Base-by-base conservation (phyloP, 2,113 vertebrate species). In the Proterorhinus semilunaris region DNA sequence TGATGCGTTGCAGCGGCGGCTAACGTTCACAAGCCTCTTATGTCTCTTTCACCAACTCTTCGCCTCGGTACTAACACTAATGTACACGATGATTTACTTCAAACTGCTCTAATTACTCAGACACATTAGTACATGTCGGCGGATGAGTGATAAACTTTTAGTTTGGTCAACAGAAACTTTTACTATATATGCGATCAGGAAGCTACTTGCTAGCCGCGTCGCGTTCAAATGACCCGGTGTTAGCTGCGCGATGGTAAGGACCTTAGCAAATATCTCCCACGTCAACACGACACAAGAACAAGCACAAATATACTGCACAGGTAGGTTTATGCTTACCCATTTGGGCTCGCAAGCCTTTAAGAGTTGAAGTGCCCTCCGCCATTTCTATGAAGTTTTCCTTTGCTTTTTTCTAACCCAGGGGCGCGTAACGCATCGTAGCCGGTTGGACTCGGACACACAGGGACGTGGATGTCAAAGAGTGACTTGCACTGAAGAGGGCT, bases 261-360 rank as follows among this genome's bases (percentile, higher is more conserved):
- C 63, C 48, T 10, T 15, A 50, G 12, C 47, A 66, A 83, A 27
- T 47, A 0, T 36, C 17, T 6, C 2, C n/a, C 5, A 10, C 46
- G 45, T 0, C 12, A 4, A n/a, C 21, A 1, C 49, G 44, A 46
- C 54, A 36, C 27, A 17, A 55, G 45, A 10, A 1, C 2, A 2
- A 5, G 12, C 6, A 10, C 6, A n/a, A 58, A 63, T 11, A 72
- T 61, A 0, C 45, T 13, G 0, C 10, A 21, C 10, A 54, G 27
- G 0, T 57, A 62, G 46, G 5, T 6, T 21, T 65, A 65, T 64
- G 69, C 92, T 90, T 87, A 94, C 93, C 93, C 81, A 93, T 88
- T 78, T 94, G 93, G 62, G 90, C 88, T 80, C 93, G 89, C 78
- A 93, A 80, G 83, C 85, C 91, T 88, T 92, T 94, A 75, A 94